Conservation (phyloP, 2,113 vertebrate genomes). For the Hylia prasina region DNA sequence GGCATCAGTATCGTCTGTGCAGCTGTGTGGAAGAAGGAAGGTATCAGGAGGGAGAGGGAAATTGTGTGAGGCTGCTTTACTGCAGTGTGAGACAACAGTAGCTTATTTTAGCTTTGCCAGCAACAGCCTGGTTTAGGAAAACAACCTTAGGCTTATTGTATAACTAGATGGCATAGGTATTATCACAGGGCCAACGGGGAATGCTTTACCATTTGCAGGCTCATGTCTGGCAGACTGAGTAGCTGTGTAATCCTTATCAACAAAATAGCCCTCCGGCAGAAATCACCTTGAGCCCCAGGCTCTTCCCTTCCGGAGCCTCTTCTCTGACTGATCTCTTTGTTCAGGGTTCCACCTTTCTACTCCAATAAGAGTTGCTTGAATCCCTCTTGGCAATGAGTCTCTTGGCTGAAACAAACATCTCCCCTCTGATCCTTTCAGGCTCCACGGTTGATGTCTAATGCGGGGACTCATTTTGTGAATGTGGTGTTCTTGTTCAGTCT, state of each 20-base stretch:
- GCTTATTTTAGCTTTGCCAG: slow-evolving; percentile 21
- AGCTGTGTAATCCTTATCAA: background rate
- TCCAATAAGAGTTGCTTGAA: background rate
- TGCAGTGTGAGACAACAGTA: background rate
- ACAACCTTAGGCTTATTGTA: slow-evolving; percentile 36
- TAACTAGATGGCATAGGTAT: slow-evolving; percentile 9
- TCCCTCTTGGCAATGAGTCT: background rate
- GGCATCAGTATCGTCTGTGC: background rate
- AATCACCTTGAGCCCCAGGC: background rate
- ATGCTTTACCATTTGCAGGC: background rate
- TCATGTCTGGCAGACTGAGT: background rate
- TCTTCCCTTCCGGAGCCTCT: background rate
- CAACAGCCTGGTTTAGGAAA: background rate
- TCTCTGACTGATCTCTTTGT: background rate
- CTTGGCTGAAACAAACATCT: background rate
- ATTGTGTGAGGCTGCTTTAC: background rate
- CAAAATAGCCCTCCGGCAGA: background rate
- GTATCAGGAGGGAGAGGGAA: background rate
- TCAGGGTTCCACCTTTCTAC: background rate
- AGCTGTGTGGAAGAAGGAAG: background rate
- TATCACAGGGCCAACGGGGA: background rate
- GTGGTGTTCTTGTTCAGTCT: background rate
- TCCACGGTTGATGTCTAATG: background rate
- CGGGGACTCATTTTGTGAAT: background rate
- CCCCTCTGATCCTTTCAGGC: background rate